These are phyloP conservation scores for Pinna nobilis DNA, from an alignment of 1,140 invertebrate genomes.

Conservation along the genomic window DNA sequence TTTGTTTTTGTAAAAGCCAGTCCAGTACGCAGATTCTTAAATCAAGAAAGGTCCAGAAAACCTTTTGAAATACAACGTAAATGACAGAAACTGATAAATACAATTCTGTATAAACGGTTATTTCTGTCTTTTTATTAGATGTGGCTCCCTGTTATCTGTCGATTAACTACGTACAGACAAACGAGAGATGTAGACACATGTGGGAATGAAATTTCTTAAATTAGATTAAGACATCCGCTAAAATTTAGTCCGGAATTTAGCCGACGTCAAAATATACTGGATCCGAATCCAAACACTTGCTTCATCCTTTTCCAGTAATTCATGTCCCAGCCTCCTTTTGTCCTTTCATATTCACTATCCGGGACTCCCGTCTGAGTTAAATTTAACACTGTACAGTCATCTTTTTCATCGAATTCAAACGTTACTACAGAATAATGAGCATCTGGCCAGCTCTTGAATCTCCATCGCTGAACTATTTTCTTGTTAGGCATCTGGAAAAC, in stretches of 20 bases:
- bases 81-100: too few relatives aligned
- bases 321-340: constrained; percentile 90
- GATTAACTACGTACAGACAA: too few relatives aligned
- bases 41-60: too few relatives aligned
- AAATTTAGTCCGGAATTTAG: background rate
- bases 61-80: too few relatives aligned
- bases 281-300: constrained; percentile 92
- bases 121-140: too few relatives aligned
- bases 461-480: constrained; percentile 94
- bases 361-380: constrained; percentile 89
- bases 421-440: constrained; percentile 93
- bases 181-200: too few relatives aligned
- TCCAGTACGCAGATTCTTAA: too few relatives aligned
- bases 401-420: constrained; percentile 88
- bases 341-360: constrained; percentile 84
- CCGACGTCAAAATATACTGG: constrained; percentile 79
- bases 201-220: too few relatives aligned
- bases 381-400: constrained; percentile 87
- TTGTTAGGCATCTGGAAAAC: constrained; percentile 81
- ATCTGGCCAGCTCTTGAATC: constrained; percentile 94
- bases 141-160: too few relatives aligned
- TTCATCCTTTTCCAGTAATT: constrained; percentile 97
- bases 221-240: too few relatives aligned
- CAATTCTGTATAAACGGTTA: too few relatives aligned
- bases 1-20: too few relatives aligned